A percentile compares a stretch with the other conserved stretches of the same genome.
These are phyloP conservation scores for Sycobia sp. DNA, from an alignment of 1,140 invertebrate genomes.

Conservation along the genomic window DNA sequence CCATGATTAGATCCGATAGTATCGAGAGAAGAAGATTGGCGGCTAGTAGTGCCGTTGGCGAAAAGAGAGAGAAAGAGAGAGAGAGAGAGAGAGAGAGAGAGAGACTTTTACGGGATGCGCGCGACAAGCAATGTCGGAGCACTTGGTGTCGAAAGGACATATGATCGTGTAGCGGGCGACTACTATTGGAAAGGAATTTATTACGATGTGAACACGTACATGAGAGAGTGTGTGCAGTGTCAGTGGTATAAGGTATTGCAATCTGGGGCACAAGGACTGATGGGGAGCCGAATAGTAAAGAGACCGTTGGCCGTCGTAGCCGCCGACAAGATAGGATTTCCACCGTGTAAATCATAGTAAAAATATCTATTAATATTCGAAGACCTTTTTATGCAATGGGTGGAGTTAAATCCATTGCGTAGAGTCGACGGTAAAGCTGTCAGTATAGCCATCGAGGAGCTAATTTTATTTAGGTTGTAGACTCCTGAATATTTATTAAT, in stretches of 20 bases:
- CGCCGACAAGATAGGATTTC: conserved; percentile 39
- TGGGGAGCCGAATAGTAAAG: no score
- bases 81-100: background rate
- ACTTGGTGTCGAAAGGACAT: conserved; percentile 36
- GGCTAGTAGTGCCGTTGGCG: conserved; percentile 26
- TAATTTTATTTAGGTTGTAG: background rate
- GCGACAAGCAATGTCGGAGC: conserved; percentile 33
- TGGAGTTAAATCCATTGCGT: background rate
- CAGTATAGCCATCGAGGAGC: no score
- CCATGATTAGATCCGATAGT: background rate
- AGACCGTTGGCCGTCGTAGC: conserved; percentile 39
- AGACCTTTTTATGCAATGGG: no score
- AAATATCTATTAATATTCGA: conserved; percentile 46
- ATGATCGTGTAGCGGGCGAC: conserved; percentile 15
- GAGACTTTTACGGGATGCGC: conserved; percentile 21
- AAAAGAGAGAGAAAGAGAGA: no score
- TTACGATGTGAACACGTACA: conserved; percentile 17
- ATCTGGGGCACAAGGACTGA: background rate
- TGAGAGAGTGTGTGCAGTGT: conserved; percentile 19
- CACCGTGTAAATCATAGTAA: background rate
- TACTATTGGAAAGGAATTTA: conserved; percentile 39
- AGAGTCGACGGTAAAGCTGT: no score
- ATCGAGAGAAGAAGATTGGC: conserved; percentile 18
- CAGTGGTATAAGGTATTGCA: conserved; percentile 13
- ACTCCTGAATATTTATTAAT: background rate